Evolutionary conservation across 1,140 invertebrate genomes (phyloP).

Genomic region (Diachasma alloeum): DNA sequence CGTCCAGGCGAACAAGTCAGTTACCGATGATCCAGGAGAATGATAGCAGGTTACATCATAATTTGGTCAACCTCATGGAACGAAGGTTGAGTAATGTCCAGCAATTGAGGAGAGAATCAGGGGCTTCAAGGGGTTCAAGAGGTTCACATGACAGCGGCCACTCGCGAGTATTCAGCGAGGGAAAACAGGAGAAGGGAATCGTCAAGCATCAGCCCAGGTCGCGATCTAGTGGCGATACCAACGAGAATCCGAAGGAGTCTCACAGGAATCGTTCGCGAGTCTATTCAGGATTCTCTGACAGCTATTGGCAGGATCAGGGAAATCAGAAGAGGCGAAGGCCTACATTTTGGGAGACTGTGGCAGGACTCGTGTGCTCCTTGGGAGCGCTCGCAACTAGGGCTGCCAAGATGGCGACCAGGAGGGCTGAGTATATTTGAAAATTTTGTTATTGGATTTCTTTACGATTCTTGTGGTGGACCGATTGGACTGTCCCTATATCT

Average conservation of each 20-base stretch:
- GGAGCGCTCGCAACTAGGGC: constrained; percentile 59
- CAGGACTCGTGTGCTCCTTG: constrained; percentile 62
- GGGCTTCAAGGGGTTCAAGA: constrained; percentile 35
- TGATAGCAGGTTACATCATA: constrained; percentile 49
- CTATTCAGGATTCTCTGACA: constrained; percentile 15
- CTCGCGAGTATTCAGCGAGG: constrained; percentile 14
- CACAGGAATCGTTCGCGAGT: background rate
- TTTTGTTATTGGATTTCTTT: background rate
- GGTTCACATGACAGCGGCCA: constrained; percentile 19
- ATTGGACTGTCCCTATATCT: constrained; percentile 44
- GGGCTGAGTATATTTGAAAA: constrained; percentile 50
- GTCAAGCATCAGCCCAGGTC: constrained; percentile 50
- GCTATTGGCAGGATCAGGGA: background rate
- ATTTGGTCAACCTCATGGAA: constrained; percentile 37
- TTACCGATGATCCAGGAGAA: constrained; percentile 39
- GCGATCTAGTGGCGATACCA: constrained; percentile 23
- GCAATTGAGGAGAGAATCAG: constrained; percentile 33
- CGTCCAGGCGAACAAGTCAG: constrained; percentile 27
- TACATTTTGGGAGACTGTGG: constrained; percentile 60
- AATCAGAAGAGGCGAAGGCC: constrained; percentile 44
- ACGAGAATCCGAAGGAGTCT: background rate
- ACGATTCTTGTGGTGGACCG: background rate
- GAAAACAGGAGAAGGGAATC: constrained; percentile 20
- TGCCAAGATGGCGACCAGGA: constrained; percentile 57
- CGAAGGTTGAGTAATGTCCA: constrained; percentile 50